Conservation (phyloP, 2,888 invertebrate species). For the Tanytarsus gracilentus region DNA sequence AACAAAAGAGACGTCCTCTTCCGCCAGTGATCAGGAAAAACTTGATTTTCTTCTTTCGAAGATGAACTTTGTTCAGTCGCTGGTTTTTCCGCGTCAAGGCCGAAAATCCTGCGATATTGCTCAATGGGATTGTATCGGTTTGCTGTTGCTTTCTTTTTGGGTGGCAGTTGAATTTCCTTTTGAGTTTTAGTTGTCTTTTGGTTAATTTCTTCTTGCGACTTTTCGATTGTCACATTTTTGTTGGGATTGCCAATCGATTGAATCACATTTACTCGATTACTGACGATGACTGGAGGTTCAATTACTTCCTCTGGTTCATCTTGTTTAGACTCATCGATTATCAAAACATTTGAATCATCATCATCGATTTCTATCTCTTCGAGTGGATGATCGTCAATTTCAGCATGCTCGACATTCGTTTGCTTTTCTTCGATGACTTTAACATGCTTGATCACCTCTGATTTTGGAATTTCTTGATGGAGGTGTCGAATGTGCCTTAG, state of each 20-base stretch:
- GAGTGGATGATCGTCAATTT: neutral
- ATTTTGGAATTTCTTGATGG: slow-evolving; percentile 48
- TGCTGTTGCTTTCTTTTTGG: slow-evolving; percentile 17
- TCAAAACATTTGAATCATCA: neutral
- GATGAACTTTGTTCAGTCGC: slow-evolving; percentile 7
- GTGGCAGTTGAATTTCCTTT: slow-evolving; percentile 6
- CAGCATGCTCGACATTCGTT: neutral
- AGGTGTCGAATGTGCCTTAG: slow-evolving; percentile 66
- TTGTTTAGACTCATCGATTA: neutral
- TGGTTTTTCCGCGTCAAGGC: slow-evolving; percentile 24
- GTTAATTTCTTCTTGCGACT: neutral
- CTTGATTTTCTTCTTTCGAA: slow-evolving; percentile 28
- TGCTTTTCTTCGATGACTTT: neutral
- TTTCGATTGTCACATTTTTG: neutral
- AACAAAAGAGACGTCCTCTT: slow-evolving; percentile 40
- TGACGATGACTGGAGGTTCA: neutral
- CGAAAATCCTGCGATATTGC: slow-evolving; percentile 36
- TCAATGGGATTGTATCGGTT: slow-evolving; percentile 36
- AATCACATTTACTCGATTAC: slow-evolving; percentile 27
- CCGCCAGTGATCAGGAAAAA: slow-evolving; percentile 44
- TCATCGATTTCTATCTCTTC: neutral
- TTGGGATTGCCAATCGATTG: slow-evolving; percentile 22
- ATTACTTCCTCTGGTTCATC: neutral
- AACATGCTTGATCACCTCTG: slow-evolving; percentile 30
- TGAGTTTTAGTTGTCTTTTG: neutral